phyloP scores from a whole-genome alignment of 2,797 vertebrate species.

The Dermochelys coriacea region DNA sequence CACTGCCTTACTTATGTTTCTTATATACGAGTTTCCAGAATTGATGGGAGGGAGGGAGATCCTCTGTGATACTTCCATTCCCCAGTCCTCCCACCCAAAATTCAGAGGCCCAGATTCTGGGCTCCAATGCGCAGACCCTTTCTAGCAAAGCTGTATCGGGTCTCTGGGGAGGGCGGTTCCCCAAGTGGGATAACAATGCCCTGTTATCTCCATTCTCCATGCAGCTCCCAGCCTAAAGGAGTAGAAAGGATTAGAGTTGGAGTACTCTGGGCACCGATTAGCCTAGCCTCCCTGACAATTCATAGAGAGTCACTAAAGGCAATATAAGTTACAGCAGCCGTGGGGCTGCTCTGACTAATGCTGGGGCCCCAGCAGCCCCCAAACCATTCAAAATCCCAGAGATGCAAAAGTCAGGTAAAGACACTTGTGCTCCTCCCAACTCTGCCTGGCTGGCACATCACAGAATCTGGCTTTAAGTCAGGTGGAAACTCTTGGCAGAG shows the following conservation, averaged over 20 bases:
- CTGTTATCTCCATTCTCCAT: neutral
- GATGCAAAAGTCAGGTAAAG: neutral
- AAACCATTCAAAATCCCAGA: accelerated
- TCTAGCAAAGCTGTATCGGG: neutral
- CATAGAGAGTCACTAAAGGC: neutral
- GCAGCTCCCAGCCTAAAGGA: neutral
- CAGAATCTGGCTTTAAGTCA: neutral
- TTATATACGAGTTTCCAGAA: neutral
- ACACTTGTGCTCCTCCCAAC: neutral
- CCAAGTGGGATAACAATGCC: neutral
- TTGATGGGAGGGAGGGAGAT: neutral
- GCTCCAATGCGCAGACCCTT: neutral
- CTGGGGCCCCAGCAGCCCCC: neutral
- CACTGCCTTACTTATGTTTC: too few species aligned
- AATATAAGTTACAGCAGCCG: accelerated
- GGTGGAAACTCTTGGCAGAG: neutral
- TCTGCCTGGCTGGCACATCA: accelerated
- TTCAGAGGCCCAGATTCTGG: neutral
- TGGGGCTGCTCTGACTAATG: accelerated
- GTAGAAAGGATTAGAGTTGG: neutral
- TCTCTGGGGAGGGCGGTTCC: neutral
- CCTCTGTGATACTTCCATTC: neutral
- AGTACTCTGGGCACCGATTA: neutral
- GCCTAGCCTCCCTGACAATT: neutral
- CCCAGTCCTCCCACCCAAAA: neutral